phyloP scores from a whole-genome alignment of 2,888 invertebrate genomes.

The Noctua janthina region DNA sequence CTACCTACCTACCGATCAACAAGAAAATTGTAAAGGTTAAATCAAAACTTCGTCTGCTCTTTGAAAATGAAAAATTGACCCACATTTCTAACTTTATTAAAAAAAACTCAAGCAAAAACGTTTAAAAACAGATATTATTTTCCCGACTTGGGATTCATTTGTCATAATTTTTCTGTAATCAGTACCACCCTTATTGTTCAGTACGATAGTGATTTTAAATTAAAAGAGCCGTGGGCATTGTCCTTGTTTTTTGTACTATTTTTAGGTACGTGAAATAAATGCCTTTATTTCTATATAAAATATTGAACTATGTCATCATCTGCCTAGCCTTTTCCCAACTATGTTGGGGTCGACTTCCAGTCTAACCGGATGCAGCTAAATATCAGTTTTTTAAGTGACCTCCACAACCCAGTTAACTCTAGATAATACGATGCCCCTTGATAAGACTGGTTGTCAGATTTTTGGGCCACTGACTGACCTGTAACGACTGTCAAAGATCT shows the following conservation, averaged over 20 bases:
- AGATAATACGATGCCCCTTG: no score
- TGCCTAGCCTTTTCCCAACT: no score
- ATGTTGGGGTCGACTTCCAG: no score
- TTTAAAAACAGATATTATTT: slow-evolving; percentile 62
- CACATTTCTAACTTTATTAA: slow-evolving; percentile 3
- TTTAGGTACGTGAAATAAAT: slow-evolving; percentile 38
- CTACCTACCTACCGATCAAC: neutral
- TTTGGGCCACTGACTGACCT: no score
- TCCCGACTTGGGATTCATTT: slow-evolving; percentile 60
- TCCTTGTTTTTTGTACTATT: slow-evolving; percentile 75
- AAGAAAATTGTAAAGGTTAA: neutral
- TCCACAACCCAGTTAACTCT: no score
- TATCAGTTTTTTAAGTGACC: no score
- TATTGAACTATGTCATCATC: neutral
- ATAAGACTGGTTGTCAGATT: no score
- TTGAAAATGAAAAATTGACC: slow-evolving; percentile 1
- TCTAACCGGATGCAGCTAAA: no score
- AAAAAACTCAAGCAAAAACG: slow-evolving; percentile 5
- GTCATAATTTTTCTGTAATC: slow-evolving; percentile 77
- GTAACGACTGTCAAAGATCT: no score
- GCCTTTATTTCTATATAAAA: neutral
- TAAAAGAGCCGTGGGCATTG: slow-evolving; percentile 82
- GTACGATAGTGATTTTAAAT: slow-evolving; percentile 84
- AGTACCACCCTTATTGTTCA: slow-evolving; percentile 73
- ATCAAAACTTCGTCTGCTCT: neutral